Percentiles rank a stretch among this genome's conserved stretches.
These are phyloP conservation scores for Metopolophium dirhodum DNA, from an alignment of 1,140 invertebrate genomes.

Conservation along the genomic window DNA sequence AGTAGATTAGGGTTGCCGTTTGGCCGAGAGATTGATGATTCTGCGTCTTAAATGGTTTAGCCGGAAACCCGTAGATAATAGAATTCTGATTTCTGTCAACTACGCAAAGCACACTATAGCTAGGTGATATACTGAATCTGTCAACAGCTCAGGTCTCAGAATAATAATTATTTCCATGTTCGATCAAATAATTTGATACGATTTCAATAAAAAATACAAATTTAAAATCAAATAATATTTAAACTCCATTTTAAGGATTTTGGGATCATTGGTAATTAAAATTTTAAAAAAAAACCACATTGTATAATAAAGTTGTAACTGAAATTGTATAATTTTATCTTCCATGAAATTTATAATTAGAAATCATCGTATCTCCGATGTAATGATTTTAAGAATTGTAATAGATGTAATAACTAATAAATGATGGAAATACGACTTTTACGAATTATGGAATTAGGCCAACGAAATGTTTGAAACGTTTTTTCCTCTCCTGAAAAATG, in stretches of 20 bases:
- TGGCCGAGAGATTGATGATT: background rate
- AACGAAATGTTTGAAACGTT: too few species aligned
- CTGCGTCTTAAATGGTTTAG: background rate
- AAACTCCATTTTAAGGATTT: too few species aligned
- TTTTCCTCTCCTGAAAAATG: too few species aligned
- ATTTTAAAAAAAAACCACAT: too few species aligned
- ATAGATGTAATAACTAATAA: background rate
- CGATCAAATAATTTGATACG: background rate
- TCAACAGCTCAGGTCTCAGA: background rate
- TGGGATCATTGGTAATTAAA: too few species aligned
- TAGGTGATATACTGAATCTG: background rate
- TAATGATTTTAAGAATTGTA: background rate
- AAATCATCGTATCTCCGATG: too few species aligned
- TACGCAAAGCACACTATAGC: background rate
- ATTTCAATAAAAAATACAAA: background rate
- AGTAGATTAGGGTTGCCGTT: background rate
- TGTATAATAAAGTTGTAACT: too few species aligned
- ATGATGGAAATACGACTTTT: too few species aligned
- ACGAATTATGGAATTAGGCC: too few species aligned
- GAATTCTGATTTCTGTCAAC: background rate
- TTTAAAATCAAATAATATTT: background rate
- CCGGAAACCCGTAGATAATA: background rate
- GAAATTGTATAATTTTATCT: too few species aligned
- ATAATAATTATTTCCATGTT: background rate
- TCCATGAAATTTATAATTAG: too few species aligned